Percentiles rank a stretch among this genome's conserved stretches.
Evolutionary conservation across 2,797 vertebrate species (phyloP).

Genomic region (Darevskia nairensis): DNA sequence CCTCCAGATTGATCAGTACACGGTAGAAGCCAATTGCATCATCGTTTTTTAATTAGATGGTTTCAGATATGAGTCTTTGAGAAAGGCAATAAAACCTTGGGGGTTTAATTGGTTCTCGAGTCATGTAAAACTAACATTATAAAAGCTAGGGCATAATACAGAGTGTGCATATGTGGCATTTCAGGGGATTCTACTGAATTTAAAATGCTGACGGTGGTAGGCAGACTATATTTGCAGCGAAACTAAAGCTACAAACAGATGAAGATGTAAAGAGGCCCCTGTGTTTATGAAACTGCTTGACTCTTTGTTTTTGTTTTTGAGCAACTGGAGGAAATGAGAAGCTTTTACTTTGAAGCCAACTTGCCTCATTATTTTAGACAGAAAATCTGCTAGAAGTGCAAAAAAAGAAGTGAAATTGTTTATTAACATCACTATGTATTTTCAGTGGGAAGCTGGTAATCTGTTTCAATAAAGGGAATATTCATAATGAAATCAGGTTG

Average conservation of each 20-base stretch:
- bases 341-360: constrained; percentile 1
- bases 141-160: background rate
- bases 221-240: background rate
- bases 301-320: background rate
- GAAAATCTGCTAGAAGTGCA: background rate
- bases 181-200: background rate
- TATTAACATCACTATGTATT: constrained; percentile 14
- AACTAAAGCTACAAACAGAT: constrained; percentile 2
- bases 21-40: constrained; percentile 12
- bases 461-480: constrained; percentile 10
- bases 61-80: constrained; percentile 20
- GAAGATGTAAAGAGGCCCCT: background rate
- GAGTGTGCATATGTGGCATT: background rate
- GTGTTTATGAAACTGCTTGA: background rate
- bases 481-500: constrained; percentile 3
- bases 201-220: background rate
- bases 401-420: constrained; percentile 11
- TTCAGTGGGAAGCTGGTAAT: background rate
- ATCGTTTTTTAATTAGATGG: constrained; percentile 30
- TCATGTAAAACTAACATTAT: constrained; percentile 34
- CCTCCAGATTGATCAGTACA: constrained; percentile 15
- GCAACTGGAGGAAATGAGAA: background rate
- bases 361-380: constrained; percentile 14
- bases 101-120: constrained; percentile 14
- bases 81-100: constrained; percentile 8